A percentile compares a stretch with the other conserved stretches of the same genome.
Conservation (phyloP, 2,113 vertebrate species). For the Illadopsis cleaveri region DNA sequence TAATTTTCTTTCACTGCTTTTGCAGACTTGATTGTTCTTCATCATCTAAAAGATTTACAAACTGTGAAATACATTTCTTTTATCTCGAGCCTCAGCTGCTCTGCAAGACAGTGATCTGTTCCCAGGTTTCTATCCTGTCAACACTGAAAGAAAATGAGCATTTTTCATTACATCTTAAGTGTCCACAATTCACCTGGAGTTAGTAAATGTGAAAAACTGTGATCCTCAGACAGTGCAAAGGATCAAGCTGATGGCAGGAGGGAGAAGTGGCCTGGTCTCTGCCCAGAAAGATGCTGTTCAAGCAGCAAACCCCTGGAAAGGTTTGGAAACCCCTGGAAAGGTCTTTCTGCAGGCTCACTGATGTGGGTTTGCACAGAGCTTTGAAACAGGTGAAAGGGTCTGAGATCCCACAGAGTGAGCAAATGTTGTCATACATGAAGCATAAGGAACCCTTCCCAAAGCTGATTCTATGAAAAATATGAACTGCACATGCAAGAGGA, state of each 20-base stretch:
- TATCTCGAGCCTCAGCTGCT: background rate
- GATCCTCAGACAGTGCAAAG: background rate
- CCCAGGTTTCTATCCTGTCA: background rate
- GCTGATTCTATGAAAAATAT: background rate
- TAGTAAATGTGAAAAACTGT: background rate
- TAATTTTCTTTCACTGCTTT: background rate
- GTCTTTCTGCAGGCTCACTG: background rate
- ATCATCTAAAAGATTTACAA: background rate
- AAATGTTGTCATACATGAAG: background rate
- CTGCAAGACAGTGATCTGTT: background rate
- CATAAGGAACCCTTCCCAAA: background rate
- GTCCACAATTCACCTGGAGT: background rate
- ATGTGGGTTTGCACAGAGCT: background rate
- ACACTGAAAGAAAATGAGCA: background rate
- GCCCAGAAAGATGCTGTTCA: background rate
- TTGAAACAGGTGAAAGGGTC: background rate
- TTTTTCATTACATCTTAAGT: background rate
- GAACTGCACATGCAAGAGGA: background rate
- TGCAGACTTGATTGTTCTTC: background rate
- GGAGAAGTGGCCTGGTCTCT: background rate
- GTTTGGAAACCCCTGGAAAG: background rate
- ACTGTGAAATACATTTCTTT: background rate
- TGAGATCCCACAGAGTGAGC: background rate
- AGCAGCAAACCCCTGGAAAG: background rate
- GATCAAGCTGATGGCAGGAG: background rate